Evolutionary conservation across 1,140 invertebrate species (phyloP).

Genomic region (Triops cancriformis): DNA sequence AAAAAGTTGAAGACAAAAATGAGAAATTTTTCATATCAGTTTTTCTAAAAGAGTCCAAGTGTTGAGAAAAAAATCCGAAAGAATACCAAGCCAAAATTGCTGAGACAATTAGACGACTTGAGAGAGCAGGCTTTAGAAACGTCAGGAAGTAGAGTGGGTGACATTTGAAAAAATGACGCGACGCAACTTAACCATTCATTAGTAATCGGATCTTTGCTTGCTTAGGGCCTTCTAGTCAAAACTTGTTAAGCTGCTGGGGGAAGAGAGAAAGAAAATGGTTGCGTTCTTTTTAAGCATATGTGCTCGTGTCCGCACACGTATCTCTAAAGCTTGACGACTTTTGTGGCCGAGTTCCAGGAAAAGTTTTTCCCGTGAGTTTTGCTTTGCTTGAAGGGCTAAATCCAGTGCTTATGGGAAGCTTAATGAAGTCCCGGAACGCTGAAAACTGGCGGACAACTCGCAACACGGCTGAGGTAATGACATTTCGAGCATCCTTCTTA

Average conservation of each 20-base stretch:
- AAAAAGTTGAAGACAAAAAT: too few species aligned
- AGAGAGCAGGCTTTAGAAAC: background rate
- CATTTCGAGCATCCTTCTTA: background rate
- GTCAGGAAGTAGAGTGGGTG: background rate
- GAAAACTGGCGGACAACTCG: background rate
- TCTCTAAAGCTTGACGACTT: conserved; percentile 6
- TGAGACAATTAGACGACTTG: too few species aligned
- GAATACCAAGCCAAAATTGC: too few species aligned
- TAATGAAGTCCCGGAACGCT: background rate
- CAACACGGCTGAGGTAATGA: conserved; percentile 9
- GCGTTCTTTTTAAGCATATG: background rate
- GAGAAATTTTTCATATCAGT: too few species aligned
- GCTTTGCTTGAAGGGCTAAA: background rate
- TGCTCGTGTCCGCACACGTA: background rate
- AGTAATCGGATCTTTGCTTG: conserved; percentile 10
- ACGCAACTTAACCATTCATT: background rate
- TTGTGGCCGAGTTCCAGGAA: background rate
- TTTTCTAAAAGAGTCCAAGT: too few species aligned
- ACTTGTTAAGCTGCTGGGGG: background rate
- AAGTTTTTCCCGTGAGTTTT: background rate
- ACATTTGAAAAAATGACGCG: background rate
- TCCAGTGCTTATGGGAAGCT: background rate
- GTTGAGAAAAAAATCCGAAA: too few species aligned
- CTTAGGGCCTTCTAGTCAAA: background rate
- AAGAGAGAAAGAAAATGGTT: background rate